These are phyloP conservation scores for Spisula subtruncata DNA, from an alignment of 2,888 invertebrate genomes.

Conservation along the genomic window DNA sequence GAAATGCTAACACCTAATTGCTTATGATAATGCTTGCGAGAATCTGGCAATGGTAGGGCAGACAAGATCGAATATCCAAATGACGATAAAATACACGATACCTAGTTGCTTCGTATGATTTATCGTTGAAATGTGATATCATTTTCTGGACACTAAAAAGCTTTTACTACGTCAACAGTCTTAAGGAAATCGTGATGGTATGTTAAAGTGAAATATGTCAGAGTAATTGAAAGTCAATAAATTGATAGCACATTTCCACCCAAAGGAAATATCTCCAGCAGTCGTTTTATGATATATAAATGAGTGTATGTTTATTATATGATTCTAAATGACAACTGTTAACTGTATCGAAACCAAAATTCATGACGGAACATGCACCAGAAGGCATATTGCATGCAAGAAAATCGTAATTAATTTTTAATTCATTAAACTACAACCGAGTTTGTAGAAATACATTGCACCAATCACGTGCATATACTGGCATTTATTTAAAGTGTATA, in stretches of 20 bases:
- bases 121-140: not conserved
- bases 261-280: not conserved
- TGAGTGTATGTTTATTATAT: not conserved
- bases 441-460: no score
- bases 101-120: no score
- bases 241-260: not conserved
- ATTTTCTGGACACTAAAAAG: not conserved
- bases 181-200: not conserved
- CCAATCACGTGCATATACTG: no score
- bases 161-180: not conserved
- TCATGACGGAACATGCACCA: slow-evolving; percentile 88
- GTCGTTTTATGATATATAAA: not conserved
- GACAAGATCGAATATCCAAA: no score
- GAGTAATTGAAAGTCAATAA: not conserved
- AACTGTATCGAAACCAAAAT: not conserved
- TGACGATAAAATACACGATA: no score
- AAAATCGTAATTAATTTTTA: no score
- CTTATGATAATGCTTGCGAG: no score
- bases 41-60: no score
- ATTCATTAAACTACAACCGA: no score
- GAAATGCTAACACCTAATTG: no score
- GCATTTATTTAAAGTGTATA: no score
- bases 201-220: not conserved
- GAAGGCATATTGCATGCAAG: slow-evolving; percentile 55
- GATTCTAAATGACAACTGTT: not conserved